phyloP scores from a whole-genome alignment of 2,113 vertebrate genomes.

The Hypomesus transpacificus region DNA sequence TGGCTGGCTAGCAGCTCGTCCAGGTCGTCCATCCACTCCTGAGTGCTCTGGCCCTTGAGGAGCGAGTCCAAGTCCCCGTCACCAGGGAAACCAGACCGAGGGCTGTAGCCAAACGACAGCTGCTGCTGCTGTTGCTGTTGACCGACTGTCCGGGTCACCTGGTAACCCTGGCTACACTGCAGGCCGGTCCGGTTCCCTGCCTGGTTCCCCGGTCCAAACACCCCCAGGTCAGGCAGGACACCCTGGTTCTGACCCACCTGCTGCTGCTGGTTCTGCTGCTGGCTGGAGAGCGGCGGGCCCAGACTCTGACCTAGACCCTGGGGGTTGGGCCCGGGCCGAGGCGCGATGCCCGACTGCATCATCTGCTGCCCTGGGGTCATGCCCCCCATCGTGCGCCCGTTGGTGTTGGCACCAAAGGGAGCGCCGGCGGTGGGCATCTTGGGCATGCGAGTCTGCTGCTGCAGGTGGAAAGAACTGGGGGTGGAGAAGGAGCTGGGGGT shows the following conservation, averaged over 20 bases:
- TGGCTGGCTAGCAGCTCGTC: constrained; percentile 91
- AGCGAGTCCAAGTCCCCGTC: constrained; percentile 91
- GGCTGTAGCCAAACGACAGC: constrained; percentile 81
- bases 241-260: constrained; percentile 76
- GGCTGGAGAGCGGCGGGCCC: constrained; percentile 65
- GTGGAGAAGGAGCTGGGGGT: constrained; percentile 72
- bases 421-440: constrained; percentile 76
- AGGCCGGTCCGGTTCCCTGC: constrained; percentile 73
- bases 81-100: constrained; percentile 80
- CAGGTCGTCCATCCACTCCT: constrained; percentile 97
- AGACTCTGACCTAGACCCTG: constrained; percentile 31
- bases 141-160: constrained; percentile 77
- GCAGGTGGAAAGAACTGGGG: constrained; percentile 82
- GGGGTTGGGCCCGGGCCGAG: constrained; percentile 60
- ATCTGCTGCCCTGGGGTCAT: constrained; percentile 81
- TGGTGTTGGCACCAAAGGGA: constrained; percentile 71
- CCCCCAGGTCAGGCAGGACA: constrained; percentile 79
- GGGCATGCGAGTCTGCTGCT: constrained; percentile 76
- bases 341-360: constrained; percentile 70
- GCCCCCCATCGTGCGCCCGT: constrained; percentile 74
- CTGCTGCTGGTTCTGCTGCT: constrained; percentile 73
- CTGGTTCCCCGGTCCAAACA: constrained; percentile 77
- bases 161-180: constrained; percentile 89
- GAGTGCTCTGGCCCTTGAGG: constrained; percentile 91
- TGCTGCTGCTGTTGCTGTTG: constrained; percentile 74